These are phyloP conservation scores for Philantomba maxwellii DNA, from an alignment of 2,113 vertebrate species.

Conservation along the genomic window DNA sequence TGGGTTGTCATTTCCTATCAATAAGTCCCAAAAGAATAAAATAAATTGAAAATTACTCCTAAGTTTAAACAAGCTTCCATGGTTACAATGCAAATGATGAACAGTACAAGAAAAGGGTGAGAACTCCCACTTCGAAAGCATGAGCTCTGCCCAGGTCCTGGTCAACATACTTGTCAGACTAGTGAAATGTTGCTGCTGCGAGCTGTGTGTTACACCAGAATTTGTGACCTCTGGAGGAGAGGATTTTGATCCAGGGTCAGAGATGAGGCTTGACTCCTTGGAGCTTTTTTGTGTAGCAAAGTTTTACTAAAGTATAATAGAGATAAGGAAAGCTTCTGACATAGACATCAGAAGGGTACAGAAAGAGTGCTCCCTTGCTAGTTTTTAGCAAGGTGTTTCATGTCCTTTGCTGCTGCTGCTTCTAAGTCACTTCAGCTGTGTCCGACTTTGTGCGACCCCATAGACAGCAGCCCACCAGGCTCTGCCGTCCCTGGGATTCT, in stretches of 20 bases:
- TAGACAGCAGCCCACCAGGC: no score
- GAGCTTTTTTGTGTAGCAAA: background rate
- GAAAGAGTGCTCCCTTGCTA: background rate
- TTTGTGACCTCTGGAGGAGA: background rate
- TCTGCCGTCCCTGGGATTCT: no score
- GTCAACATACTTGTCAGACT: accelerated
- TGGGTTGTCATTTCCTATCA: background rate
- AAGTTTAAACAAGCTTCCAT: background rate
- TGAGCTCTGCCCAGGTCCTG: background rate
- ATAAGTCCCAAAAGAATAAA: background rate
- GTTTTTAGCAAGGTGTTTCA: background rate
- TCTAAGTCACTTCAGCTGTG: no score
- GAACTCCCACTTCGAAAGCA: background rate
- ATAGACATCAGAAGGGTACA: background rate
- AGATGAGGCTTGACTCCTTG: background rate
- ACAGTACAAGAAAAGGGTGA: background rate
- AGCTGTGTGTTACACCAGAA: background rate
- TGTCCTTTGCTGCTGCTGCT: background rate
- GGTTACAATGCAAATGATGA: background rate
- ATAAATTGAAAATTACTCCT: background rate
- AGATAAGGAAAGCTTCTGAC: background rate
- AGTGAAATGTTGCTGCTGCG: background rate
- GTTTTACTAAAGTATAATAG: background rate
- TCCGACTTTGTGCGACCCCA: no score
- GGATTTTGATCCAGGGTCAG: background rate